phyloP scores from a whole-genome alignment of 2,888 invertebrate genomes.

The Lycaena phlaeas region DNA sequence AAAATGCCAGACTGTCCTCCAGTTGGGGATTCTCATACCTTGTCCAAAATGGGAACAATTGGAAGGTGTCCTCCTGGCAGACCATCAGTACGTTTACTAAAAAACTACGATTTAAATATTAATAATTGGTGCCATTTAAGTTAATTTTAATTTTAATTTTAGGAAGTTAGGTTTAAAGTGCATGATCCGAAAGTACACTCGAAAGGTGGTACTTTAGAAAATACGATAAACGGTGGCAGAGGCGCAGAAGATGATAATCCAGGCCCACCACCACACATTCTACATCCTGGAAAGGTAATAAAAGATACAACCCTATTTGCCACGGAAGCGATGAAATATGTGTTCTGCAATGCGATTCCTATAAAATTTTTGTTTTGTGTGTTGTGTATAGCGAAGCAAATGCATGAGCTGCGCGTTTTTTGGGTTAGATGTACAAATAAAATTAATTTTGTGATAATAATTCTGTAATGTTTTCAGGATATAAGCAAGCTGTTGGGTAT shows the following conservation, averaged over 20 bases:
- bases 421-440: no score
- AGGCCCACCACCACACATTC: conserved; percentile 80
- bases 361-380: background rate
- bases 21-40: conserved; percentile 77
- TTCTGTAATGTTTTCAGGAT: conserved; percentile 66
- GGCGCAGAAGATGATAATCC: conserved; percentile 77
- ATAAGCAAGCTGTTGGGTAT: conserved; percentile 93
- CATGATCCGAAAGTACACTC: conserved; percentile 95
- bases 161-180: conserved; percentile 96
- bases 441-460: conserved; percentile 10
- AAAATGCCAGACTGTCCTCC: conserved; percentile 86
- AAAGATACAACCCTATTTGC: no score
- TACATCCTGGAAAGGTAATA: conserved; percentile 89
- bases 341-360: conserved; percentile 13
- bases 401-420: background rate
- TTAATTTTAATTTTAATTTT: conserved; percentile 36
- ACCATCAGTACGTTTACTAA: conserved; percentile 55
- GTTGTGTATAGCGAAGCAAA: background rate
- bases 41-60: conserved; percentile 84
- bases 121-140: no score
- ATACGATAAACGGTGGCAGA: conserved; percentile 89
- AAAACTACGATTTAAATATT: no score
- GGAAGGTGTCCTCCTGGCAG: conserved; percentile 71
- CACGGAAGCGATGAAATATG: background rate
- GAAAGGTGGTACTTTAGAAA: conserved; percentile 92